phyloP scores from a whole-genome alignment of 2,888 invertebrate species.

The Drosophila seclusa region DNA sequence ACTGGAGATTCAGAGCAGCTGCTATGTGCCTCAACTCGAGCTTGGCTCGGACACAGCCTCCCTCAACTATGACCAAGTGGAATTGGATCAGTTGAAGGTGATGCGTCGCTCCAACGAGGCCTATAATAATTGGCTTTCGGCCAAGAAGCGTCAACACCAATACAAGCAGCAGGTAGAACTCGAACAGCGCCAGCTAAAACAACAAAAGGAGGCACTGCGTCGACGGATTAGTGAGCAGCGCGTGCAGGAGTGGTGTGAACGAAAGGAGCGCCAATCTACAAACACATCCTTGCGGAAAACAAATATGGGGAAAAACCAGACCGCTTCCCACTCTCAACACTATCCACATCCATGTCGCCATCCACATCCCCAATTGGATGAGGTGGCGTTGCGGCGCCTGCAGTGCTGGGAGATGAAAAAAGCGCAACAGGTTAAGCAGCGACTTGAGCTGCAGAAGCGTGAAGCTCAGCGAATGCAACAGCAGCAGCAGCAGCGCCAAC shows the following conservation, averaged over 20 bases:
- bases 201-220: conserved; percentile 44
- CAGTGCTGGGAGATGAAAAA: conserved; percentile 57
- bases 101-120: conserved; percentile 70
- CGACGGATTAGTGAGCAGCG: conserved; percentile 54
- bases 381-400: conserved; percentile 18
- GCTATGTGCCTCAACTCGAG: conserved; percentile 76
- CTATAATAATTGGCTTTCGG: conserved; percentile 83
- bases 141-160: conserved; percentile 69
- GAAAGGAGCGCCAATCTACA: conserved; percentile 55
- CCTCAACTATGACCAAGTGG: conserved; percentile 27
- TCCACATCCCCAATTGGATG: not conserved
- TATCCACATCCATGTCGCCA: not conserved
- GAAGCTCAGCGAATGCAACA: conserved; percentile 65
- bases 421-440: conserved; percentile 33
- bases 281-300: not conserved
- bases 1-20: conserved; percentile 46
- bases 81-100: conserved; percentile 36
- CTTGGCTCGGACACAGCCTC: conserved; percentile 72
- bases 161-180: conserved; percentile 52
- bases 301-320: not conserved
- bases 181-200: conserved; percentile 62
- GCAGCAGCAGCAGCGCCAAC: conserved; percentile 57
- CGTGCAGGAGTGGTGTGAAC: conserved; percentile 77
- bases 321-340: not conserved
- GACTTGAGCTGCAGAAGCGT: conserved; percentile 40